Conservation (phyloP, 2,797 vertebrate species). For the Cossypha polioptera region DNA sequence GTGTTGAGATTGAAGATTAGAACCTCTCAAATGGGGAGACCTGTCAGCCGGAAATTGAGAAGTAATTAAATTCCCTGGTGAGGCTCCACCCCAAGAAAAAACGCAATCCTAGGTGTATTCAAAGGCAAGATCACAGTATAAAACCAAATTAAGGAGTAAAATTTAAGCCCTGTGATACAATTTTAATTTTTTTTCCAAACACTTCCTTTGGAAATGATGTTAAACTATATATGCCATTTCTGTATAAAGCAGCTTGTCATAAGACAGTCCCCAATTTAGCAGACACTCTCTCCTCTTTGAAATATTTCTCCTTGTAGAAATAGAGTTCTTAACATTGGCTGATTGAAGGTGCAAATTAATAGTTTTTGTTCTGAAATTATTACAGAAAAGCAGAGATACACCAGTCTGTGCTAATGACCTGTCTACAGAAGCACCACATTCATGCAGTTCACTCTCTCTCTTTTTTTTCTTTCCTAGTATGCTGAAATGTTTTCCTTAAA, state of each 20-base stretch:
- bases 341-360: background rate
- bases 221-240: background rate
- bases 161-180: background rate
- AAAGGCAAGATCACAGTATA: background rate
- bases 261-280: background rate
- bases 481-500: conserved; percentile 19
- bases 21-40: background rate
- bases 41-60: background rate
- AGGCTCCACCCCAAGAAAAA: background rate
- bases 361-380: background rate
- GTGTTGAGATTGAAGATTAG: background rate
- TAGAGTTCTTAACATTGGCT: background rate
- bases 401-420: background rate
- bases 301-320: background rate
- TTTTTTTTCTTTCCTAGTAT: background rate
- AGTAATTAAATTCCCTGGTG: background rate
- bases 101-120: background rate
- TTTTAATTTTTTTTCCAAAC: background rate
- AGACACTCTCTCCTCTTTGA: background rate
- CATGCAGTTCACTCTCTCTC: background rate
- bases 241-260: background rate
- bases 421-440: background rate
- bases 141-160: background rate
- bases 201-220: background rate
- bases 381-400: background rate